Conservation (phyloP, 2,797 vertebrate species). For the Podargus strigoides region DNA sequence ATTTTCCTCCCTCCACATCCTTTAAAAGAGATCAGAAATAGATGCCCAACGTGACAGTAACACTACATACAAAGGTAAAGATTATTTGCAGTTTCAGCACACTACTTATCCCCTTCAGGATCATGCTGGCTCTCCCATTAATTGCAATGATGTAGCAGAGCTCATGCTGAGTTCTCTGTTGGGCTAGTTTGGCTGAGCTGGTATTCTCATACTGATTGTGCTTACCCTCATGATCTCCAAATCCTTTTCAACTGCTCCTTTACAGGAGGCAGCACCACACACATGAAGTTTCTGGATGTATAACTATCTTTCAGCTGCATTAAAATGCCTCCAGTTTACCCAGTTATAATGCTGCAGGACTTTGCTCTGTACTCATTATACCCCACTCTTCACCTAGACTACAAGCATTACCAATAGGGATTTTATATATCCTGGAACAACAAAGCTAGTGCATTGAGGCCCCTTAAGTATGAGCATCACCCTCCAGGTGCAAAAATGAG, state of each 20-base stretch:
- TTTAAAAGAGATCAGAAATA: background rate
- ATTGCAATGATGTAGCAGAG: background rate
- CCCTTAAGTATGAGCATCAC: background rate
- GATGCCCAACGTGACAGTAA: background rate
- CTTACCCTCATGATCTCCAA: background rate
- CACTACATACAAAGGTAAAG: background rate
- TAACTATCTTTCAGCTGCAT: background rate
- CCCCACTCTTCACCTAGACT: background rate
- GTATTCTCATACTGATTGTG: background rate
- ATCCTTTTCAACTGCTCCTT: conserved; percentile 7
- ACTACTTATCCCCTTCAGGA: background rate
- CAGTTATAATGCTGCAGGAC: background rate
- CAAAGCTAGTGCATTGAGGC: background rate
- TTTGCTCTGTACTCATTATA: background rate
- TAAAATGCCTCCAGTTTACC: background rate
- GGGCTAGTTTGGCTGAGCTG: background rate
- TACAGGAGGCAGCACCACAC: background rate
- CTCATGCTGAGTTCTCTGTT: background rate
- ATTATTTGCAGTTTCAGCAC: background rate
- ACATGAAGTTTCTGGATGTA: background rate
- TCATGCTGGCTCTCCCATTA: background rate
- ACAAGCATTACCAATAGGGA: background rate
- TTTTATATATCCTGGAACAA: background rate
- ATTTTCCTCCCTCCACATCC: background rate
- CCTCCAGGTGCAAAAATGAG: background rate